Evolutionary conservation across 2,888 invertebrate species (phyloP).

Genomic region (Nemotelus nigrinus): DNA sequence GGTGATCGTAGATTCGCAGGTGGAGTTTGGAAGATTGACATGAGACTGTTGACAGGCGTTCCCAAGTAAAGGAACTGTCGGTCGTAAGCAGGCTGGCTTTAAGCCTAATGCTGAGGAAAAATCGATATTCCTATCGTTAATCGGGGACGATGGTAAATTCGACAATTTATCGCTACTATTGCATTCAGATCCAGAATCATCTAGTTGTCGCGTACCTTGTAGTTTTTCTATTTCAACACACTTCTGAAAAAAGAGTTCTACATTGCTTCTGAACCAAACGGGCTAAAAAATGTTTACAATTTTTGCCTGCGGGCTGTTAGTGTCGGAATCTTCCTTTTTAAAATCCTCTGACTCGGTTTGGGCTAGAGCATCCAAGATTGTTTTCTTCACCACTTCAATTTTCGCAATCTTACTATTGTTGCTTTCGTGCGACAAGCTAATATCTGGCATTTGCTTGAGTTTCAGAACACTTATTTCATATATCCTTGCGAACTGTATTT

Average conservation of each 20-base stretch:
- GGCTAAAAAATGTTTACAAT: slow-evolving; percentile 7
- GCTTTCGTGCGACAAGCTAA: not conserved
- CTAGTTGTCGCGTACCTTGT: not conserved
- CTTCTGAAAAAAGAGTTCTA: slow-evolving; percentile 23
- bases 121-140: no score
- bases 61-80: no score
- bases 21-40: not conserved
- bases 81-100: no score
- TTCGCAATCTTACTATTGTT: slow-evolving; percentile 26
- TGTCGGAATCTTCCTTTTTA: not conserved
- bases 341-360: not conserved
- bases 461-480: no score
- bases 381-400: slow-evolving; percentile 20
- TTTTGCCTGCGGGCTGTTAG: slow-evolving; percentile 3
- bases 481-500: no score
- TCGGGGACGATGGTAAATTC: no score
- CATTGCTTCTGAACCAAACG: not conserved
- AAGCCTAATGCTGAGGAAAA: no score
- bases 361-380: slow-evolving; percentile 25
- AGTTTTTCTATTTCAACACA: slow-evolving; percentile 23
- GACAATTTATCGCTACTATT: no score
- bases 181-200: no score
- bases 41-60: not conserved
- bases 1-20: not conserved
- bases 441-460: not conserved